Base-by-base conservation (phyloP, 1,140 invertebrate genomes). In the Anthonomus grandis region DNA sequence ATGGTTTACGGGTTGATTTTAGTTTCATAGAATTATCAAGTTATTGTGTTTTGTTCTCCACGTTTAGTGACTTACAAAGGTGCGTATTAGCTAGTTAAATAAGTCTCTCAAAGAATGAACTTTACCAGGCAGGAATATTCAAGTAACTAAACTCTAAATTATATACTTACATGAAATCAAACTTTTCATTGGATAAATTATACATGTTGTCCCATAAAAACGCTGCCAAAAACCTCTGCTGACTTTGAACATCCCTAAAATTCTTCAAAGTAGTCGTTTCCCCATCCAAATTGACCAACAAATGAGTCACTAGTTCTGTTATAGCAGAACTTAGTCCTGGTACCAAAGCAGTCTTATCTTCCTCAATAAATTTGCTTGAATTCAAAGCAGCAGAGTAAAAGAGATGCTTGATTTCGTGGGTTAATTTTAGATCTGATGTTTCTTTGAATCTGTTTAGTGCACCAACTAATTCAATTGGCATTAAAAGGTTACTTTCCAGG, bases 181-280 rank as follows among this genome's bases (percentile, higher is more conserved):
- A 69, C 9, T 56, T 38, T 10, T 57, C 34, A n/a, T 54, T 36
- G 5, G 65, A 64, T n/a, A 70, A 27, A 15, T 64, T 63, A 24
- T 59, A 46, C 24, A 67, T 53, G 60, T 73, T 70, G 21, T 50
- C 59, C 71, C 71, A 73, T 23, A 73, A 46, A 10, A 60, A 47
- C 10, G 47, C 12, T 53, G 53, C 64, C n/a, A 73, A 38, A 45
- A 42, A 64, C 18, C 57, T 22, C 39, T 63, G 62, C 53, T 66
- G 60, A n/a, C 59, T 49, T 22, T 62, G 39, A 13, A 60, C 27
- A 22, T 68, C 59, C 34, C 60, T 55, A 41, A 66, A 70, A 49
- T 66, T 67, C 1, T 61, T 63, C 10, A 69, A 60, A 17, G 59
- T 62, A 4, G 15, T 59, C 8, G 24, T 31, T 45, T 58, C 19